A percentile compares a stretch with the other conserved stretches of the same genome.
Conservation (phyloP, 2,888 invertebrate genomes). For the Erebia aethiops region DNA sequence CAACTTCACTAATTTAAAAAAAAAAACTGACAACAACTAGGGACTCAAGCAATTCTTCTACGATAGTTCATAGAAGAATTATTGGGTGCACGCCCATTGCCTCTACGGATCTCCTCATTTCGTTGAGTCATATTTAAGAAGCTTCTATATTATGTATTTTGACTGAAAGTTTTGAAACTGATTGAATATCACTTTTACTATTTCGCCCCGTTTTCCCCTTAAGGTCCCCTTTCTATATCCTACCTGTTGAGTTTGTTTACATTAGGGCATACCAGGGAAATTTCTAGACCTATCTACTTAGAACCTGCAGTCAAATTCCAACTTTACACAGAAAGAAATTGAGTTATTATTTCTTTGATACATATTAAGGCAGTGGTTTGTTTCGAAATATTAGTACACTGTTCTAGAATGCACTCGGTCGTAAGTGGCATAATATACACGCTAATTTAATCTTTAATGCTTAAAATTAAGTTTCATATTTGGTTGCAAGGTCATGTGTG, state of each 20-base stretch:
- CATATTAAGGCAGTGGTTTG: constrained; percentile 34
- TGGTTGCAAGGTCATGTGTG: constrained; percentile 16
- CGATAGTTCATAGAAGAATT: too few species aligned
- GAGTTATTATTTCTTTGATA: constrained; percentile 24
- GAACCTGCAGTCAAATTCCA: constrained; percentile 26
- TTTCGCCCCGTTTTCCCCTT: constrained; percentile 23
- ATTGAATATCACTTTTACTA: neutral
- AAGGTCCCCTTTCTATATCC: constrained; percentile 31
- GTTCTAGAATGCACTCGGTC: constrained; percentile 32
- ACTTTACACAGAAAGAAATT: constrained; percentile 23
- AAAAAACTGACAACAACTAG: too few species aligned
- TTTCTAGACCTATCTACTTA: constrained; percentile 53
- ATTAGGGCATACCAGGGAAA: constrained; percentile 54
- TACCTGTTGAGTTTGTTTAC: constrained; percentile 72
- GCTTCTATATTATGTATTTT: too few species aligned
- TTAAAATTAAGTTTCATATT: neutral
- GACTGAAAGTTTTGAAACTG: too few species aligned
- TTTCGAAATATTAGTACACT: constrained; percentile 40
- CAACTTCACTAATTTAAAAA: too few species aligned
- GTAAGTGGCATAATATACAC: constrained; percentile 5
- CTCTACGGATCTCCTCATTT: too few species aligned
- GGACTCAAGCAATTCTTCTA: too few species aligned
- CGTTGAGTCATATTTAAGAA: too few species aligned
- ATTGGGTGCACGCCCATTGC: too few species aligned
- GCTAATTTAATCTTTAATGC: neutral